Percentiles rank a stretch among this genome's conserved stretches.
phyloP scores from a whole-genome alignment of 2,888 invertebrate species.

The Dolomedes plantarius region DNA sequence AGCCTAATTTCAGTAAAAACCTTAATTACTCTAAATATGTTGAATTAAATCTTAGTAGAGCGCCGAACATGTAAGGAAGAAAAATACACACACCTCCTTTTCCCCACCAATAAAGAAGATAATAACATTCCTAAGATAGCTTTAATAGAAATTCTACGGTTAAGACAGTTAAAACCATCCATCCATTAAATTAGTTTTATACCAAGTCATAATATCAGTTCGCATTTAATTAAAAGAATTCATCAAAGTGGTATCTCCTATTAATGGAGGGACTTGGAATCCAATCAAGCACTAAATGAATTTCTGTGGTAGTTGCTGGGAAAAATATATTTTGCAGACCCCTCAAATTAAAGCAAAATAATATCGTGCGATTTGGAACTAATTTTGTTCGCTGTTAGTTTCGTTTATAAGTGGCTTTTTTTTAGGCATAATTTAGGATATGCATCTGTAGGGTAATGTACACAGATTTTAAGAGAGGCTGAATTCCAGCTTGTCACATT shows the following conservation, averaged over 20 bases:
- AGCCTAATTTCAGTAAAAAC: background rate
- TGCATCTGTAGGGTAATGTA: too few relatives aligned
- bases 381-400: too few relatives aligned
- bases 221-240: constrained; percentile 6
- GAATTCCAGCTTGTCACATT: too few relatives aligned
- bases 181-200: constrained; percentile 12
- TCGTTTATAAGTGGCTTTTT: too few relatives aligned
- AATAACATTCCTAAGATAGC: constrained; percentile 6
- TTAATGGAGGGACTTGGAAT: background rate
- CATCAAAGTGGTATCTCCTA: background rate
- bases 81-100: background rate
- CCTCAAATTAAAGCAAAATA: too few relatives aligned
- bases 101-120: background rate
- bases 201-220: constrained; percentile 12
- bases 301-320: background rate
- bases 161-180: background rate
- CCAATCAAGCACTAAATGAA: constrained; percentile 1
- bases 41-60: background rate
- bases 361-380: too few relatives aligned
- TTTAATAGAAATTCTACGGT: background rate
- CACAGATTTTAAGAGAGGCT: too few relatives aligned
- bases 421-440: too few relatives aligned
- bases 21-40: constrained; percentile 9
- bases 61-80: background rate
- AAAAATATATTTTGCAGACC: background rate